phyloP scores from a whole-genome alignment of 2,797 vertebrate species.

The Geotrypetes seraphini region DNA sequence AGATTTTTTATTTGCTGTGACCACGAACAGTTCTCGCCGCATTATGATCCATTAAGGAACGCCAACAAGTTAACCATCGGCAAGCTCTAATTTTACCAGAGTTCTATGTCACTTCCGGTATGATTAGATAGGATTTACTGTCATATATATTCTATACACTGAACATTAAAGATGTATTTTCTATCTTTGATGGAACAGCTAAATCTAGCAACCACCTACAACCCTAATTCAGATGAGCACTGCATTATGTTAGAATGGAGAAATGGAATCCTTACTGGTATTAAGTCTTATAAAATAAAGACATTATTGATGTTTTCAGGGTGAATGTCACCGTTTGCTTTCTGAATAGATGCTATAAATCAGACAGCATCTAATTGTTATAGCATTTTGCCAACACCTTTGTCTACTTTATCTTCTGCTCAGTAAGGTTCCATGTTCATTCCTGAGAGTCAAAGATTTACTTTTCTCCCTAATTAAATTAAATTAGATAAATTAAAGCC shows the following conservation, averaged over 20 bases:
- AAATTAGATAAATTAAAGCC: constrained; percentile 52
- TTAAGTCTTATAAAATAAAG: constrained; percentile 19
- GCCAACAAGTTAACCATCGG: too few relatives aligned
- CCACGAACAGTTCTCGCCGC: too few relatives aligned
- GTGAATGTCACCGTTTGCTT: not conserved
- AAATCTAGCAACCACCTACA: constrained; percentile 6
- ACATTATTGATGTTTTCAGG: constrained; percentile 12
- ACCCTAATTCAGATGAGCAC: constrained; percentile 13
- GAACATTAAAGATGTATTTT: not conserved
- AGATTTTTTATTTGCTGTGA: too few relatives aligned
- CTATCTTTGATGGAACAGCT: not conserved
- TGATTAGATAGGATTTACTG: too few relatives aligned
- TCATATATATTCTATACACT: not conserved
- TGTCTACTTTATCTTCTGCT: constrained; percentile 6
- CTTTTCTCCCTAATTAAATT: constrained; percentile 48
- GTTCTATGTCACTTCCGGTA: too few relatives aligned
- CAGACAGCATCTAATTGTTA: constrained; percentile 14
- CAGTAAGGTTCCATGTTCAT: constrained; percentile 19
- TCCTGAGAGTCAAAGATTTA: constrained; percentile 33
- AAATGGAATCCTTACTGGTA: constrained; percentile 16
- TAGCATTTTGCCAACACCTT: constrained; percentile 2
- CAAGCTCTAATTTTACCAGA: too few relatives aligned
- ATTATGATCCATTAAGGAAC: too few relatives aligned
- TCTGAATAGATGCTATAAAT: constrained; percentile 25
- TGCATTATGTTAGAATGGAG: constrained; percentile 17